Conservation (phyloP, 1,140 invertebrate genomes). For the Homalodisca vitripennis region DNA sequence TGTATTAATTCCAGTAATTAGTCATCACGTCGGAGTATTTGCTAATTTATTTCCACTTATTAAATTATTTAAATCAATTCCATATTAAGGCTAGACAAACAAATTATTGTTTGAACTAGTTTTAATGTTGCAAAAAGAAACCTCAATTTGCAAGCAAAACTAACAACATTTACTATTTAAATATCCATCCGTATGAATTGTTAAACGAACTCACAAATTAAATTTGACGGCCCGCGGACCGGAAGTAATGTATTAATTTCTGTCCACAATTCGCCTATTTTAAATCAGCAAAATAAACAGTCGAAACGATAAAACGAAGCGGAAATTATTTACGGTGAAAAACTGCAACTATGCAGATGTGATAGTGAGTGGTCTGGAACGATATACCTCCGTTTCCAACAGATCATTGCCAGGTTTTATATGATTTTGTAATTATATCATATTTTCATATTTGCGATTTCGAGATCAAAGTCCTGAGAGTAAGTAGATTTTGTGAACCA, state of each 20-base stretch:
- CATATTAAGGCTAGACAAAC: not conserved
- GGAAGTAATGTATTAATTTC: conserved; percentile 8
- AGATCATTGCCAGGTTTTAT: too few species aligned
- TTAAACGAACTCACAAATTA: conserved; percentile 14
- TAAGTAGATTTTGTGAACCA: too few species aligned
- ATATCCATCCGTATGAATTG: not conserved
- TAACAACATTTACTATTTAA: conserved; percentile 13
- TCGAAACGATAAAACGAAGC: not conserved
- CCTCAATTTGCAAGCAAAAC: conserved; percentile 3
- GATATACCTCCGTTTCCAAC: too few species aligned
- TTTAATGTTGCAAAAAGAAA: not conserved
- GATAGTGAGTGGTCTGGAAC: too few species aligned
- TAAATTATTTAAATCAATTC: not conserved
- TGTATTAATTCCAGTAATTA: conserved; percentile 4
- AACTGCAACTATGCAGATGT: too few species aligned
- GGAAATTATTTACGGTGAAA: too few species aligned
- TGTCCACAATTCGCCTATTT: conserved; percentile 1
- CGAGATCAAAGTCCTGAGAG: too few species aligned
- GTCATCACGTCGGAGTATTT: not conserved
- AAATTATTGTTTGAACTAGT: not conserved
- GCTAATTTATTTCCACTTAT: conserved; percentile 5
- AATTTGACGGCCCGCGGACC: not conserved
- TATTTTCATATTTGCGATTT: too few species aligned
- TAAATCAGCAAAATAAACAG: conserved; percentile 11
- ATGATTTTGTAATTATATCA: too few species aligned